A percentile compares a stretch with the other conserved stretches of the same genome.
Conservation (phyloP, 2,888 invertebrate genomes). For the Meliscaeva auricollis region DNA sequence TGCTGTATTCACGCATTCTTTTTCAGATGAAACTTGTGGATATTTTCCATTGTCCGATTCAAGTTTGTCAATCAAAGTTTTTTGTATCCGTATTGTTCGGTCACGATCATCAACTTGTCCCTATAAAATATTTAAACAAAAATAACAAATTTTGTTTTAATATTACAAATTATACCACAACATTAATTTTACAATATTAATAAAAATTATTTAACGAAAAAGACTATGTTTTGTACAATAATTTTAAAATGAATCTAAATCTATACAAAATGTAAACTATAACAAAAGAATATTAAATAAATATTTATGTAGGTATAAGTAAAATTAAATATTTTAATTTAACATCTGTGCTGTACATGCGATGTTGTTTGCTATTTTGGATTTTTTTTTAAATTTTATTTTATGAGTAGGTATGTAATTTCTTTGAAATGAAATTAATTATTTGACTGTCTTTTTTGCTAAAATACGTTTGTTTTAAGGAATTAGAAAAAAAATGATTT, state of each 20-base stretch:
- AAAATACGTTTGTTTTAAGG: constrained; percentile 1
- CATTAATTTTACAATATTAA: constrained; percentile 45
- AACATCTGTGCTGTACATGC: constrained; percentile 73
- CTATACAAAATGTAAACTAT: constrained; percentile 43
- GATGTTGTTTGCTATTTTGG: constrained; percentile 43
- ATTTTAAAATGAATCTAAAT: constrained; percentile 36
- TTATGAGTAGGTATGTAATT: constrained; percentile 25
- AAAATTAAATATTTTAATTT: constrained; percentile 26
- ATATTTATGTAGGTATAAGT: background rate
- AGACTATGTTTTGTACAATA: constrained; percentile 50
- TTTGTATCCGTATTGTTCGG: constrained; percentile 91
- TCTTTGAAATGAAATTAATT: constrained; percentile 1
- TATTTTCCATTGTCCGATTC: constrained; percentile 82
- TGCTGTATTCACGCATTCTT: constrained; percentile 90
- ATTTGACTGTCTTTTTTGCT: background rate
- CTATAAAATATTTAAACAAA: constrained; percentile 80
- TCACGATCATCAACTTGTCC: constrained; percentile 95
- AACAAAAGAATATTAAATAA: background rate
- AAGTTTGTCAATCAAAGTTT: constrained; percentile 89
- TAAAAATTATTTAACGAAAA: constrained; percentile 23
- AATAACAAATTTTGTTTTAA: constrained; percentile 8
- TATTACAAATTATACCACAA: constrained; percentile 9
- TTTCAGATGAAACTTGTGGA: constrained; percentile 83
- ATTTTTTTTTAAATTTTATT: constrained; percentile 4
- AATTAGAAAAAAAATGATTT: constrained; percentile 28